Base-by-base conservation (phyloP, 2,888 invertebrate species). In the Allophyes oxyacanthae region DNA sequence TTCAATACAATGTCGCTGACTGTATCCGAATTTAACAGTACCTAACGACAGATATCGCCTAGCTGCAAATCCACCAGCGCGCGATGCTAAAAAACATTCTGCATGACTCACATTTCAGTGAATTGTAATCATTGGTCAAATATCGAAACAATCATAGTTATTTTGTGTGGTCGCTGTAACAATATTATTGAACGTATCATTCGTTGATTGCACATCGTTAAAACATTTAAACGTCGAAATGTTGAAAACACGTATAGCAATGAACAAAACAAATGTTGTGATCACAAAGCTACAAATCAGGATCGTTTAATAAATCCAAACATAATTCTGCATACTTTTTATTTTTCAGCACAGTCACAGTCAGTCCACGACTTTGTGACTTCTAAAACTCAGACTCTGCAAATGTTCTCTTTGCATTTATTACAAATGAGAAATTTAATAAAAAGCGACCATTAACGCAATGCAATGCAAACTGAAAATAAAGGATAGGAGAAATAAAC, bases 1-100 rank as follows among this genome's bases (percentile, higher is more conserved):
- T 88, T 85, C 85, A 84, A 85, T 86, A 86, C 84, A 83, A 82
- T 85, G 80, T 73, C 75, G 72, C 77, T 77, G 76, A 77, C 81
- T 79, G 75, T 77, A 79, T 79, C 78, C 79, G 77, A 84, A 84
- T 86, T 83, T 79, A 79, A 77, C 73, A 66, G 78, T 69, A 79
- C 53, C 59, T 76, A 76, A 72, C 69, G 73, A 62, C 58, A 64
- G 77, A 62, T 76, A 64, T 51, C 48, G 51, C 42, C 73, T 75
- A 69, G 62, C 70, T 67, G 72, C 55, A 64, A 77, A 72, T 73
- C 60, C 52, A 56, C 15, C 54, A 37, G 41, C 20, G 20, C 4
- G 20, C 20, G 4, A 20, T 4, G 20, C 20, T 53, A 66, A 70
- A 66, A 65, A 66, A 50, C 44, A 38, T 42, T 59, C 54, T 44